phyloP scores from a whole-genome alignment of 2,888 invertebrate species.

The Pristionchus maxplancki region DNA sequence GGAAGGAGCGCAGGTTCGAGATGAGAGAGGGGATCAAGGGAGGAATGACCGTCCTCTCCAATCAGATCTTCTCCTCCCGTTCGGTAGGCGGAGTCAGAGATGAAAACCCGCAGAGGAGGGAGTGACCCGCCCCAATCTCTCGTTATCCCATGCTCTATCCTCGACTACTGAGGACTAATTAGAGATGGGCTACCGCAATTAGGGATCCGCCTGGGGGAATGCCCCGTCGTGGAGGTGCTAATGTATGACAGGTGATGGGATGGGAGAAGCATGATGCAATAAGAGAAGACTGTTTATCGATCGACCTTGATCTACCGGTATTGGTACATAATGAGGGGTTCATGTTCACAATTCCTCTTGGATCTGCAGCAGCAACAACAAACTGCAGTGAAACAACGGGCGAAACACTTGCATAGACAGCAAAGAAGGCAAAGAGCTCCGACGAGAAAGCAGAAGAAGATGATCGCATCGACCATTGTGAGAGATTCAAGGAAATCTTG shows the following conservation, averaged over 20 bases:
- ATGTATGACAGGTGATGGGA: not conserved
- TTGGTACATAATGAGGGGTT: not conserved
- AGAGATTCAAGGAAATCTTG: constrained; percentile 18
- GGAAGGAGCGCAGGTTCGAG: not conserved
- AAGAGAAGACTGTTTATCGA: not conserved
- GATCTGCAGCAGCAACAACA: not conserved
- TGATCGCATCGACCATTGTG: not conserved
- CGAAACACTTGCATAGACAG: not conserved
- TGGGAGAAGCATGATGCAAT: not conserved
- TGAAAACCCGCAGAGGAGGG: not conserved
- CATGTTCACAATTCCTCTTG: not conserved
- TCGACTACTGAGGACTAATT: not conserved
- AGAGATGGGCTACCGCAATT: not conserved
- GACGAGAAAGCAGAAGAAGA: not conserved
- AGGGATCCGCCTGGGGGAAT: not conserved
- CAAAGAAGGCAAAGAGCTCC: not conserved
- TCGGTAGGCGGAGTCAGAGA: not conserved
- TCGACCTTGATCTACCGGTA: not conserved
- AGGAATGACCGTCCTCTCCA: not conserved
- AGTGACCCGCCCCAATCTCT: not conserved
- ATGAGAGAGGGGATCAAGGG: too few relatives aligned
- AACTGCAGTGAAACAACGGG: not conserved
- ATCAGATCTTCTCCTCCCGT: not conserved
- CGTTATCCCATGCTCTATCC: not conserved
- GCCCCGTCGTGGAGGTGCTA: not conserved